Conservation (phyloP, 2,888 invertebrate genomes). For the Cepaea hortensis region DNA sequence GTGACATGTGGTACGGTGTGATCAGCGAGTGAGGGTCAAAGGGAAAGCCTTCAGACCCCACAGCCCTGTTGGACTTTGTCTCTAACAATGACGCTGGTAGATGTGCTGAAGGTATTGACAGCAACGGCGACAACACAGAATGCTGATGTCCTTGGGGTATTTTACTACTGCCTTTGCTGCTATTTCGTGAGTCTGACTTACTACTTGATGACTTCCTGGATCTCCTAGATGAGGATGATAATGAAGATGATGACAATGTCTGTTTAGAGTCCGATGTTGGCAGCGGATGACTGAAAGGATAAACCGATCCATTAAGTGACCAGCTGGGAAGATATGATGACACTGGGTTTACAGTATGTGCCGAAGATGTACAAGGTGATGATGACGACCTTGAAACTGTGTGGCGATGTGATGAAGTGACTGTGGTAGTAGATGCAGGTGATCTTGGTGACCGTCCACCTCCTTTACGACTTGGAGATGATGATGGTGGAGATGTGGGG, state of each 20-base stretch:
- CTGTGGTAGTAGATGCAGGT: conserved; percentile 35
- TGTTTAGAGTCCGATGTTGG: conserved; percentile 30
- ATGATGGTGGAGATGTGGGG: conserved; percentile 44
- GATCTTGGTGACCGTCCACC: conserved; percentile 32
- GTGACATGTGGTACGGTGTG: conserved; percentile 46
- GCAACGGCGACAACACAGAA: conserved; percentile 39
- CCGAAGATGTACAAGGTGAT: conserved; percentile 44
- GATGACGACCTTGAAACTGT: conserved; percentile 32
- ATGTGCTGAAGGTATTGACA: conserved; percentile 43
- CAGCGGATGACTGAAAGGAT: conserved; percentile 25
- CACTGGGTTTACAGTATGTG: conserved; percentile 16
- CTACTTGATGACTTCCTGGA: conserved; percentile 11
- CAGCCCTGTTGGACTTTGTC: not conserved
- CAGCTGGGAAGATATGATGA: conserved; percentile 41
- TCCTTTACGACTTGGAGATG: conserved; percentile 36
- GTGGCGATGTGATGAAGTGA: conserved; percentile 46
- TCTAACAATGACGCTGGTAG: not conserved
- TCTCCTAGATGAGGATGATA: conserved; percentile 34
- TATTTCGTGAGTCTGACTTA: conserved; percentile 6
- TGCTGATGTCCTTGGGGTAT: conserved; percentile 40
- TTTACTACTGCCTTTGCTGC: conserved; percentile 21
- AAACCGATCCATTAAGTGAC: conserved; percentile 39
- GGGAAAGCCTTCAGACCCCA: conserved; percentile 1
- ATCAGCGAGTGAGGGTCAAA: conserved; percentile 46
- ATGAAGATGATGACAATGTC: conserved; percentile 39